Conservation (phyloP, 2,113 vertebrate genomes). For the Cyprinodon brontotheroides region DNA sequence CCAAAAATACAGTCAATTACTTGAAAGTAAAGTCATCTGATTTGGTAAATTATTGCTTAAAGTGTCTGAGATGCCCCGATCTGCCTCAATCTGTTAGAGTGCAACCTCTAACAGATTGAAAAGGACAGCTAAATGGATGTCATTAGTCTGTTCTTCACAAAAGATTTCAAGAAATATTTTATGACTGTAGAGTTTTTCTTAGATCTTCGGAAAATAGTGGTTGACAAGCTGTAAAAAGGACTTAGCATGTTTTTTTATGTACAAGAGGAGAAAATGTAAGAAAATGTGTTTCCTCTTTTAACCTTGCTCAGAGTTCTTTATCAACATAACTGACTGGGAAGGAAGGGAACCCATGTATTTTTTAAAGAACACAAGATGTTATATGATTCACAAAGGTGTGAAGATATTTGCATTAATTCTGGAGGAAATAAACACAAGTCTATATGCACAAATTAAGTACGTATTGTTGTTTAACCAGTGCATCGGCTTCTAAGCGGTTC, state of each 20-base stretch:
- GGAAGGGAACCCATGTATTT: neutral
- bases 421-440: neutral
- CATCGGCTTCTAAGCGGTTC: neutral
- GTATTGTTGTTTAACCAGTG: neutral
- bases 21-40: neutral
- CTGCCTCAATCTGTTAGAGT: neutral
- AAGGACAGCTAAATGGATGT: neutral
- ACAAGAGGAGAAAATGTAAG: neutral
- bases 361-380: too few species aligned
- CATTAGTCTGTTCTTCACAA: neutral
- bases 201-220: neutral
- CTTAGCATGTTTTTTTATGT: too few species aligned
- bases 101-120: neutral
- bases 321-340: neutral
- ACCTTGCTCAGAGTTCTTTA: neutral
- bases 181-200: neutral
- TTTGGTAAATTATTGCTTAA: neutral
- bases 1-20: neutral
- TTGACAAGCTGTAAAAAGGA: too few species aligned
- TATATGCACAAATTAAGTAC: neutral
- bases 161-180: neutral
- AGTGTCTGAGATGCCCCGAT: neutral
- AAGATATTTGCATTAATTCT: neutral
- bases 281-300: neutral
- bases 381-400: too few species aligned